Conservation (phyloP, 2,888 invertebrate species). For the Iphiclides podalirius region DNA sequence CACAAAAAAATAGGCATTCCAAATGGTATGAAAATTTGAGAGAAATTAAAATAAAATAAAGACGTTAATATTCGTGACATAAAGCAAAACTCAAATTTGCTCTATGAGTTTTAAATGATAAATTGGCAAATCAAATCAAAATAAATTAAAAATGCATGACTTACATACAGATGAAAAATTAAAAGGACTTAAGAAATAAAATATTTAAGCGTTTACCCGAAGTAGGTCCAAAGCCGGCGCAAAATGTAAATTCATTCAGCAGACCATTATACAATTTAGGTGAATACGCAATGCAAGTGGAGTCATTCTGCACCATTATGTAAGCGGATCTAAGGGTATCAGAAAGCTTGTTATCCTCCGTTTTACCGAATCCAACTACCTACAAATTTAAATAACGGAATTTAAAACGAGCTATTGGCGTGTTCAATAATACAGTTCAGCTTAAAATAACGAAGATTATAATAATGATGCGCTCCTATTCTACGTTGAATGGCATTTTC, state of each 20-base stretch:
- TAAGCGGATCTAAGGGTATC: constrained; percentile 67
- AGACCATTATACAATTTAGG: constrained; percentile 71
- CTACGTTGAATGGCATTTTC: too few relatives aligned
- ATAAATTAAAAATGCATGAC: too few relatives aligned
- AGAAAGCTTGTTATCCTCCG: constrained; percentile 76
- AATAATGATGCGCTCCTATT: constrained; percentile 1
- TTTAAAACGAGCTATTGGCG: constrained; percentile 14
- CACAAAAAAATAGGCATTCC: too few relatives aligned
- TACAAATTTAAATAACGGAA: constrained; percentile 35
- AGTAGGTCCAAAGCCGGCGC: constrained; percentile 81
- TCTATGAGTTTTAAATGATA: too few relatives aligned
- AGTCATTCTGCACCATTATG: constrained; percentile 72
- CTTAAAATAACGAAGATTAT: constrained; percentile 5
- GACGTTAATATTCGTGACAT: too few relatives aligned
- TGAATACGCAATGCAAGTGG: constrained; percentile 69
- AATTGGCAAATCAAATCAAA: too few relatives aligned
- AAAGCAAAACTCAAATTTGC: too few relatives aligned
- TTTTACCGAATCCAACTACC: constrained; percentile 81
- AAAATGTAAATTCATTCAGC: constrained; percentile 81
- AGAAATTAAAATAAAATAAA: too few relatives aligned
- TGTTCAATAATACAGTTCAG: neutral
- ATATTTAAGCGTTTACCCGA: constrained; percentile 42
- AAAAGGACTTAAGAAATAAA: constrained; percentile 21
- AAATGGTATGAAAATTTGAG: too few relatives aligned
- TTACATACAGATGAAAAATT: too few relatives aligned